phyloP scores from a whole-genome alignment of 2,797 vertebrate genomes.

The Peromyscus nudipes region DNA sequence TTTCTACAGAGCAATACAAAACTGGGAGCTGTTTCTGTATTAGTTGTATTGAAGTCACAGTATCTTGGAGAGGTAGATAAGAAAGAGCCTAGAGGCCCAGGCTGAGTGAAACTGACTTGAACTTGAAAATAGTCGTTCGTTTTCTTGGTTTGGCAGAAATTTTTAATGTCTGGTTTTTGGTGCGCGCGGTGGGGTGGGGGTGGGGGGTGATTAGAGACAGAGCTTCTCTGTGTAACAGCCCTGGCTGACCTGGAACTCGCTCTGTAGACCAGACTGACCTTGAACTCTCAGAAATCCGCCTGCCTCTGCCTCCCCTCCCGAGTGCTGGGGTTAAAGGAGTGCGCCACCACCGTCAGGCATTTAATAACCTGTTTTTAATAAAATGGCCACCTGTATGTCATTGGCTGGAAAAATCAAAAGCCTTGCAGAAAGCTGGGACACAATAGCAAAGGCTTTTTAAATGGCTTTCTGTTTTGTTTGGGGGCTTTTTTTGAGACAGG shows the following conservation, averaged over 20 bases:
- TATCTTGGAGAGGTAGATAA: background rate
- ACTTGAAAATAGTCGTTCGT: background rate
- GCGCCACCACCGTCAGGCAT: background rate
- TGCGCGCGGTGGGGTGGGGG: background rate
- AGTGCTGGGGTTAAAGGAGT: background rate
- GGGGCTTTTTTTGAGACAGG: background rate
- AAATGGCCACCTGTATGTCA: background rate
- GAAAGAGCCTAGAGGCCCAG: background rate
- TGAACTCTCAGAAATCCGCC: no score
- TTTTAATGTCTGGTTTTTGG: background rate
- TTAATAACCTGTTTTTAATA: background rate
- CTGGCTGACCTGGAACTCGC: no score
- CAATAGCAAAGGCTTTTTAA: background rate
- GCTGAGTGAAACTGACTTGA: conserved; percentile 7
- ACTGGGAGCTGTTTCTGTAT: background rate
- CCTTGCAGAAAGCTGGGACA: background rate
- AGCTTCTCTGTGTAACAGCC: no score
- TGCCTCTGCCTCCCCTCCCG: no score
- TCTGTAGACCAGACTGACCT: no score
- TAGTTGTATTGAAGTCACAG: background rate
- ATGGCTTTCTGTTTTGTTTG: background rate
- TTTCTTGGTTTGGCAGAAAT: conserved; percentile 12
- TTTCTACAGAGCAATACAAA: background rate
- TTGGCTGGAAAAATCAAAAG: conserved; percentile 37
- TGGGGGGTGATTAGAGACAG: background rate